phyloP scores from a whole-genome alignment of 23 tunicate genomes.

The Trididemnum clinides region DNA sequence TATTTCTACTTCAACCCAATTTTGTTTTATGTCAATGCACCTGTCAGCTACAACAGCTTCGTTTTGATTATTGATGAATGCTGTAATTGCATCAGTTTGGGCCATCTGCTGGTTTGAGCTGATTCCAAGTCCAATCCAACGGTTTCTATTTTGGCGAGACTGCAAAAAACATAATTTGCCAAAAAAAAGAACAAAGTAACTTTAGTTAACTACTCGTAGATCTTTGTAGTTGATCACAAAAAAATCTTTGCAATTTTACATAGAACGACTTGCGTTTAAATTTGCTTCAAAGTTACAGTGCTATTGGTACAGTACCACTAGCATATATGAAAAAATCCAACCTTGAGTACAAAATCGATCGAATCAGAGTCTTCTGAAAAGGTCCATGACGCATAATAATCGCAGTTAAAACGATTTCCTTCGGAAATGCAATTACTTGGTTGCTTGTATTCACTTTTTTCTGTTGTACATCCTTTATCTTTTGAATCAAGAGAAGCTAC shows the following conservation, averaged over 20 bases:
- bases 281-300: no score
- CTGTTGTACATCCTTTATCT: background rate
- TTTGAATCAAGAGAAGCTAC: no score
- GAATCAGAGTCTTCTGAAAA: background rate
- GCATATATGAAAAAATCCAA: no score
- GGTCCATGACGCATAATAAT: conserved; percentile 10
- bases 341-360: conserved; percentile 18
- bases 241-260: no score
- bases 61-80: conserved; percentile 21
- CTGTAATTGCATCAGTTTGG: conserved; percentile 56
- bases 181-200: no score
- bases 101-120: conserved; percentile 42
- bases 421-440: background rate
- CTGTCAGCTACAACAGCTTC: conserved; percentile 44
- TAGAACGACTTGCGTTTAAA: no score
- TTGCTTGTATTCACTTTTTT: background rate
- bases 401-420: conserved; percentile 22
- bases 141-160: conserved; percentile 25
- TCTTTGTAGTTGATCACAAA: no score
- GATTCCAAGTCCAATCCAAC: conserved; percentile 62
- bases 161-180: no score
- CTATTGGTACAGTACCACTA: no score
- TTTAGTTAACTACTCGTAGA: no score
- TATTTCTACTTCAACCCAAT: background rate
- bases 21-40: background rate